Percentiles rank a stretch among this genome's conserved stretches.
phyloP scores from a whole-genome alignment of 2,888 invertebrate species.

The Oscheius sp. region DNA sequence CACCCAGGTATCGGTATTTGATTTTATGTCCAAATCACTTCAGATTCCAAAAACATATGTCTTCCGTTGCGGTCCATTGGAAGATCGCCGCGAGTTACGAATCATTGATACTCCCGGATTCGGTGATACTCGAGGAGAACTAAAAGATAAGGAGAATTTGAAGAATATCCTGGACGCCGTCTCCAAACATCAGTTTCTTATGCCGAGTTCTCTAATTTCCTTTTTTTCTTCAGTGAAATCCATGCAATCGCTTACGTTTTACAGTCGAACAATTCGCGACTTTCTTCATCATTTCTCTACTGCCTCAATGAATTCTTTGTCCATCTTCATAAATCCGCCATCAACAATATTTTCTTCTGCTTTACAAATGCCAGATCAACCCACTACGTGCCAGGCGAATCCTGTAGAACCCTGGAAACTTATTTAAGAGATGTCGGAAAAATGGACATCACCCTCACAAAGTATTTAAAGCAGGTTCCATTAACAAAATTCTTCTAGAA shows the following conservation, averaged over 20 bases:
- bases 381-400: not conserved
- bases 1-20: not conserved
- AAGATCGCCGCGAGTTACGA: not conserved
- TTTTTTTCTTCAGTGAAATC: conserved; percentile 28
- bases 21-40: no score
- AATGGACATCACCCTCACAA: not conserved
- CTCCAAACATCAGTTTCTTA: not conserved
- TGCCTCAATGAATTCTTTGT: conserved; percentile 57
- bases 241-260: conserved; percentile 52
- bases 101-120: conserved; percentile 30
- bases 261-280: conserved; percentile 44
- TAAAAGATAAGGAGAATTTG: conserved; percentile 1
- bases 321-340: conserved; percentile 52
- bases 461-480: not conserved
- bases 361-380: conserved; percentile 46
- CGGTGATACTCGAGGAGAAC: not conserved
- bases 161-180: not conserved
- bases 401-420: not conserved
- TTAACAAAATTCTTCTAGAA: not conserved
- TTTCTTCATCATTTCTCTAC: conserved; percentile 48
- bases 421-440: not conserved
- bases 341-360: conserved; percentile 57
- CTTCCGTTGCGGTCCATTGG: not conserved
- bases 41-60: not conserved
- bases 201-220: not conserved